Percentiles rank a stretch among this genome's conserved stretches.
Evolutionary conservation across 2,113 vertebrate species (phyloP).

Genomic region (Chaetodon trifascialis): DNA sequence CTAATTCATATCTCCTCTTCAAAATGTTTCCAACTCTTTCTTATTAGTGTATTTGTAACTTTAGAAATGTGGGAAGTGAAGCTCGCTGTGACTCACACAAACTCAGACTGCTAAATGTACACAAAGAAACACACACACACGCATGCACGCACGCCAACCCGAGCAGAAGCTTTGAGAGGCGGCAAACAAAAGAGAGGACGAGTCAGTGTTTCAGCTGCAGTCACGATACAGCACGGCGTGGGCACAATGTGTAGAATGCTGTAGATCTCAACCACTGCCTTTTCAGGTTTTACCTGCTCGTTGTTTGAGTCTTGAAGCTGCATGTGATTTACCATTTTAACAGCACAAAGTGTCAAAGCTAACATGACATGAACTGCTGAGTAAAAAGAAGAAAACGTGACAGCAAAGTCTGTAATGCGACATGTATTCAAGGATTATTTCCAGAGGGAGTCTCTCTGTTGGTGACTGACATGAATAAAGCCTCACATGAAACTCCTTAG

Average conservation of each 20-base stretch:
- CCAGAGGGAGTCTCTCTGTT: not conserved
- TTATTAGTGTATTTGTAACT: slow-evolving; percentile 46
- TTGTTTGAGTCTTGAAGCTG: not conserved
- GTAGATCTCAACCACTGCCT: not conserved
- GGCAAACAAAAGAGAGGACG: slow-evolving; percentile 41
- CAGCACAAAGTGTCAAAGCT: slow-evolving; percentile 4
- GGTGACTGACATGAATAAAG: slow-evolving; percentile 4
- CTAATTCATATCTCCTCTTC: not conserved
- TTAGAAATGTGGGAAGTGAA: slow-evolving; percentile 61
- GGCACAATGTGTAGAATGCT: slow-evolving; percentile 41
- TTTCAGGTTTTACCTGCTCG: not conserved
- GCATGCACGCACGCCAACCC: not conserved
- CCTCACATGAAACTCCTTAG: slow-evolving; percentile 4
- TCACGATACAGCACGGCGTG: slow-evolving; percentile 51
- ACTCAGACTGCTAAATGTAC: not conserved
- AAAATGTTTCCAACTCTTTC: slow-evolving; percentile 24
- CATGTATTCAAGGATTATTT: slow-evolving; percentile 28
- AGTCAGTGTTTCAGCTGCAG: slow-evolving; percentile 49
- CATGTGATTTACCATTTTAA: slow-evolving; percentile 23
- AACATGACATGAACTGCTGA: slow-evolving; percentile 8
- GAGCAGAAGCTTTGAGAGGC: not conserved
- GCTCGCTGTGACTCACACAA: slow-evolving; percentile 1
- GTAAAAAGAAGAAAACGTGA: slow-evolving; percentile 2
- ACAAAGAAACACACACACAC: slow-evolving; percentile 24
- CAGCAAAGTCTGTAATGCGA: slow-evolving; percentile 15